Base-by-base conservation (phyloP, 1,140 invertebrate genomes). In the Onthophagus taurus region DNA sequence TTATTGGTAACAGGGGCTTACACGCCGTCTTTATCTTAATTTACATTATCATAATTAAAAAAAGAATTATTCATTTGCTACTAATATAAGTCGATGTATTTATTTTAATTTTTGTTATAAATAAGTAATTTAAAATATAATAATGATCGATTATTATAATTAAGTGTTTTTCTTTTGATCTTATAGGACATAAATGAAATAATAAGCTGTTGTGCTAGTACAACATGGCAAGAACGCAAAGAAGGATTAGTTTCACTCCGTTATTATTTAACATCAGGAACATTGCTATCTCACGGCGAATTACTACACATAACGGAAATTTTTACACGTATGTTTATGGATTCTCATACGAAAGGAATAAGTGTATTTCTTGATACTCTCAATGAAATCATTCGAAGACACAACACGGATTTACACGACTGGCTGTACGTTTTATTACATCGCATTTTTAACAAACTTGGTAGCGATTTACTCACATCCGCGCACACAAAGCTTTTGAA, bases 301-400 rank as follows among this genome's bases (percentile, higher is more conserved):
- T 68, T 93, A 23, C 79, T 80, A 31, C 76, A 82, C 51, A 74
- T 92, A 5, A 90, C 87, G 0, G 91, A 96, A 54, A 84, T 93
- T 48, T 90, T 95, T 59, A 86, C 88, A 31, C 88, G 90, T 70
- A 92, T 96, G 87, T 95, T 97, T 57, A 90, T 93, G 76, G 92
- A 97, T 65, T 87, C 89, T n/a, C 90, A 95, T 62, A 94, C 89
- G 2, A 96, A 96, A 69, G 88, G 95, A 34, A 91, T 96, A 65
- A 87, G 85, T 35, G 67, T 96, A 42, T 93, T 96, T 67, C 66
- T 97, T 53, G 93, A 97, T 55, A 88, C 89, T 0, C 73, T 97
- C 12, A 85, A 86, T 50, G 90, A 95, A 59, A 67, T 96, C 44
- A 83, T 97, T 34, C 47, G 81, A 81, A 78, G 83, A n/a, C 89